Conservation (phyloP, 2,113 vertebrate species). For the Columbina picui region DNA sequence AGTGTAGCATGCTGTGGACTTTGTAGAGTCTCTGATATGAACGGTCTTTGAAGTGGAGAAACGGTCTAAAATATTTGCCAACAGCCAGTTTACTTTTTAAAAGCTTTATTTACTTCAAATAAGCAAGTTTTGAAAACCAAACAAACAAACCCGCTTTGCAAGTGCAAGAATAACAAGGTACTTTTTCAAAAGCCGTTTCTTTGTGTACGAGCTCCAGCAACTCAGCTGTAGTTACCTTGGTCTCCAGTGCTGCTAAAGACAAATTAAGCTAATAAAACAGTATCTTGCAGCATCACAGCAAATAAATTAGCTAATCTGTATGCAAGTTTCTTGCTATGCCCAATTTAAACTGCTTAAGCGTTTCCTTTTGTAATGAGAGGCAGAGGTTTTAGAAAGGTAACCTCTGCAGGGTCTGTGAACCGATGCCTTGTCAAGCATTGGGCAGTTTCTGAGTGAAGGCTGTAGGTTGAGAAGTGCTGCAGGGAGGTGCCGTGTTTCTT, state of each 20-base stretch:
- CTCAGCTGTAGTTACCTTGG: constrained; percentile 58
- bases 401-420: background rate
- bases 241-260: constrained; percentile 50
- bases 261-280: constrained; percentile 66
- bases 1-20: background rate
- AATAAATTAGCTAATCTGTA: constrained; percentile 57
- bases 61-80: constrained; percentile 20
- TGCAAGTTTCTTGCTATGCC: constrained; percentile 5
- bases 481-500: background rate
- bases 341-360: background rate
- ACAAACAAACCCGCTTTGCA: background rate
- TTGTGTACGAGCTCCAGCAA: background rate
- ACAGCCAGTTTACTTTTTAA: background rate
- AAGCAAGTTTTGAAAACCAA: background rate
- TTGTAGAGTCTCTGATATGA: background rate
- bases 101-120: constrained; percentile 22
- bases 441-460: background rate
- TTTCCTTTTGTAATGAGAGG: background rate
- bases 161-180: background rate
- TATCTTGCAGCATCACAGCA: constrained; percentile 17
- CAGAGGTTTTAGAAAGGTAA: background rate
- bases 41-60: constrained; percentile 35
- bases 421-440: background rate
- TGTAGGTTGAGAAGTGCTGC: background rate
- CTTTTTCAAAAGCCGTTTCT: background rate